Percentiles rank a stretch among this genome's conserved stretches.
phyloP scores from a whole-genome alignment of 2,888 invertebrate genomes.

The Leptogaster cylindrica region DNA sequence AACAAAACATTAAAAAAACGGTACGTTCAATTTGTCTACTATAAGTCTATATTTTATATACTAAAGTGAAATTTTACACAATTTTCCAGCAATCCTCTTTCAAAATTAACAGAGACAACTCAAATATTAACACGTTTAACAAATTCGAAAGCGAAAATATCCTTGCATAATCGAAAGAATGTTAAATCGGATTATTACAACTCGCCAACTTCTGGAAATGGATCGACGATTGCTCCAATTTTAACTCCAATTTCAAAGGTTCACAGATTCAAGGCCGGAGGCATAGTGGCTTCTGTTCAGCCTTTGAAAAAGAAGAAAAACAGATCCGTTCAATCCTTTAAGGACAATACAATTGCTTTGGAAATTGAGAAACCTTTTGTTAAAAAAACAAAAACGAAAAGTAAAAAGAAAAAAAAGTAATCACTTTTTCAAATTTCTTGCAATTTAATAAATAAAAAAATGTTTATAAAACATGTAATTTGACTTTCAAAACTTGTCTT shows the following conservation, averaged over 20 bases:
- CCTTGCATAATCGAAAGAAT: conserved; percentile 14
- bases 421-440: background rate
- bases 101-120: conserved; percentile 55
- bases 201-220: background rate
- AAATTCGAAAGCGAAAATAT: conserved; percentile 47
- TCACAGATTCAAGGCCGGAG: conserved; percentile 67
- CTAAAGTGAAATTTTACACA: no score
- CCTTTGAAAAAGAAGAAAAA: conserved; percentile 52
- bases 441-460: no score
- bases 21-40: background rate
- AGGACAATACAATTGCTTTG: conserved; percentile 52
- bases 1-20: background rate
- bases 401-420: conserved; percentile 27
- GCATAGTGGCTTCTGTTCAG: conserved; percentile 67
- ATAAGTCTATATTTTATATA: no score
- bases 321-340: conserved; percentile 41
- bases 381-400: conserved; percentile 8
- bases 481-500: no score
- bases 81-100: conserved; percentile 51
- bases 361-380: conserved; percentile 63
- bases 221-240: background rate
- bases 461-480: background rate
- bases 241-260: conserved; percentile 61
- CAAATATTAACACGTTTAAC: conserved; percentile 53
- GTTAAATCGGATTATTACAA: conserved; percentile 28